These are phyloP conservation scores for Euwallacea similis DNA, from an alignment of 1,140 invertebrate genomes.

Conservation along the genomic window DNA sequence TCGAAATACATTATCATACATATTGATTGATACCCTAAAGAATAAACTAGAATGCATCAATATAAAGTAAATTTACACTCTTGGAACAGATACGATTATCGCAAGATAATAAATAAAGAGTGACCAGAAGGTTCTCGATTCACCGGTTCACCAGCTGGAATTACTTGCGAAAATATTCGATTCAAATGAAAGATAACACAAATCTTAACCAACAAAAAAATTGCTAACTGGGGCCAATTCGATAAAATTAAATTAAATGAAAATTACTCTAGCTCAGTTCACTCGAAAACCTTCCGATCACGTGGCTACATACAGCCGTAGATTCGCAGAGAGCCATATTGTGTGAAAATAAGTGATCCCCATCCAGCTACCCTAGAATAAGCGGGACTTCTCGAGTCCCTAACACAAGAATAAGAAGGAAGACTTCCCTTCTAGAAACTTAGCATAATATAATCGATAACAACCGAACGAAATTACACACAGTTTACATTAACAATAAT, in stretches of 20 bases:
- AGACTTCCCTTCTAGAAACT: conserved; percentile 3
- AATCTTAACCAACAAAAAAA: neutral
- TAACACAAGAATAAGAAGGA: conserved; percentile 2
- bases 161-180: no score
- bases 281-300: conserved; percentile 30
- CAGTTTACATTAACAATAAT: conserved; percentile 6
- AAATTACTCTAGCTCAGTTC: neutral
- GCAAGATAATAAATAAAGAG: conserved; percentile 38
- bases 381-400: conserved; percentile 34
- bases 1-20: conserved; percentile 54
- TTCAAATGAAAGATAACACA: conserved; percentile 1
- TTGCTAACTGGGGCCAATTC: neutral
- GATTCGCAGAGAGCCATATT: conserved; percentile 53
- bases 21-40: conserved; percentile 51
- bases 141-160: no score
- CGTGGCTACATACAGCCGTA: conserved; percentile 52
- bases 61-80: conserved; percentile 51
- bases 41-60: conserved; percentile 54
- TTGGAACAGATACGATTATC: conserved; percentile 40
- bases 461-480: neutral
- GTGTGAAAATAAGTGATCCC: conserved; percentile 54
- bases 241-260: conserved; percentile 8
- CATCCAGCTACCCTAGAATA: conserved; percentile 54
- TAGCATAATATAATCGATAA: neutral
- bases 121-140: conserved; percentile 26